These are phyloP conservation scores for Mustela nigripes DNA, from an alignment of 2,113 vertebrate genomes.

Conservation along the genomic window DNA sequence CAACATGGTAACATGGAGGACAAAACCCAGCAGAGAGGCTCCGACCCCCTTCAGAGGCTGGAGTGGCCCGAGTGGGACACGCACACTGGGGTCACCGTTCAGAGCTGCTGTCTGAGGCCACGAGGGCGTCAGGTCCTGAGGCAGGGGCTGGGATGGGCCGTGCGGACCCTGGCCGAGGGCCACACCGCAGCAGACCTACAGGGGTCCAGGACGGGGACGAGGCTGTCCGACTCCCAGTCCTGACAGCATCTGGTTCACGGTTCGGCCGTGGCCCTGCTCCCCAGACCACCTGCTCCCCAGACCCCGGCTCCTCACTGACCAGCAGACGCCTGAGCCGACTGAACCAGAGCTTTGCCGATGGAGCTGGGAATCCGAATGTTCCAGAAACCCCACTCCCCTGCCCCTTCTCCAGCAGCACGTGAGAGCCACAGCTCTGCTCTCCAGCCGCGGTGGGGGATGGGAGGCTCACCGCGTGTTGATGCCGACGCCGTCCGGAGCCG, in stretches of 20 bases:
- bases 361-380: neutral
- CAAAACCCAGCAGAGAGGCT: neutral
- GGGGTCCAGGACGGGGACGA: rapidly evolving
- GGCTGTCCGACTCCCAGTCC: too few relatives aligned
- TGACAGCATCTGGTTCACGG: rapidly evolving
- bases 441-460: neutral
- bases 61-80: neutral
- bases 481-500: neutral
- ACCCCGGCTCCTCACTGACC: rapidly evolving
- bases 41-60: neutral
- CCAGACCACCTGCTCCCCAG: neutral
- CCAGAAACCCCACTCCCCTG: neutral
- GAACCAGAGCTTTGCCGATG: rapidly evolving
- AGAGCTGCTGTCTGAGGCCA: rapidly evolving
- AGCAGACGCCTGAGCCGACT: rapidly evolving
- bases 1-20: neutral
- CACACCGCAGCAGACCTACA: rapidly evolving
- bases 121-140: rapidly evolving
- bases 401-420: neutral
- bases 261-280: rapidly evolving
- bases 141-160: neutral
- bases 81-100: rapidly evolving
- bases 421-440: too few relatives aligned
- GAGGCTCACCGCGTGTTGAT: neutral
- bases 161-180: rapidly evolving